Evolutionary conservation across 2,888 invertebrate genomes (phyloP), one percentile per base, ranked within the genome.

Genomic region (Amphipyra berbera): DNA sequence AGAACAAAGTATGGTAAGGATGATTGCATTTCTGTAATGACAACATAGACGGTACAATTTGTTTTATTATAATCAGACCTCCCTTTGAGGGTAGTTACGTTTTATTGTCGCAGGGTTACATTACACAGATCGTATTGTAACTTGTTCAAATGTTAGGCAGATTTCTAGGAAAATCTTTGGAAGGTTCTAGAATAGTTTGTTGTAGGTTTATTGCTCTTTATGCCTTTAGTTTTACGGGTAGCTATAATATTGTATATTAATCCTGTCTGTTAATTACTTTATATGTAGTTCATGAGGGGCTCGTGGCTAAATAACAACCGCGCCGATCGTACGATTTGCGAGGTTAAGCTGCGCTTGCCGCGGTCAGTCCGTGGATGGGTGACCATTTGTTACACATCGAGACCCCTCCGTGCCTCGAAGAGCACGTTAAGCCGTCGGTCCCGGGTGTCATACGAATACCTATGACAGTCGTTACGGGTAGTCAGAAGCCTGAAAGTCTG

Each of bases 11-110:
- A 44, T 53, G 42, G 40, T 21, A 46, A 56, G 55, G 47, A 68
- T 73, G 67, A 75, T 78, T 73, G 78, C 59, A 52, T 56, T 61
- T 27, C 52, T 48, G 60, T 78, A 73, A 80, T 76, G 67, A 68
- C 60, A 55, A 37, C 61, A 64, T 65, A 50, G 75, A 63, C 44
- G 6, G 44, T 46, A 61, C 72, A 63, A 75, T 78, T 76, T 53
- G 57, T 71, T 80, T 78, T 78, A 73, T 76, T 81, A 69, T 80
- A 76, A 73, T 78, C 70, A 67, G 49, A 21, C 61, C 48, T 59
- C 65, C 78, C 66, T 73, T 50, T 13, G 60, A 57, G 76, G 37
- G 64, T 47, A 33, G 56, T 79, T 64, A 41, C 38, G 6, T 70
- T 80, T 80, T 80, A 78, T 78, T 62, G 54, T 62, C 15, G 40